These are phyloP conservation scores for Psittacara wagleri DNA, from an alignment of 2,113 vertebrate genomes.

Conservation along the genomic window DNA sequence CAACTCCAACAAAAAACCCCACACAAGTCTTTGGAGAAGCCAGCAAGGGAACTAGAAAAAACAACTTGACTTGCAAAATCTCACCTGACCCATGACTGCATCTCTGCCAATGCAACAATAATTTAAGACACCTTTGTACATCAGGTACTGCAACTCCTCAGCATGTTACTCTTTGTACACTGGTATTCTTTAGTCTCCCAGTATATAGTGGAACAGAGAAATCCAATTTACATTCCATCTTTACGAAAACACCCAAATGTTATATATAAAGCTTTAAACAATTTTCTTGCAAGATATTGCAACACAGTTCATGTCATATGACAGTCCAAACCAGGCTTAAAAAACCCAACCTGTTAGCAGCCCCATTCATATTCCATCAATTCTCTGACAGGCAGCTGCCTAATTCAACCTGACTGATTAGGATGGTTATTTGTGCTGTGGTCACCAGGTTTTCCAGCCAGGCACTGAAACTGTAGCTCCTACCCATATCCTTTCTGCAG, in stretches of 20 bases:
- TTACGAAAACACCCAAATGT: neutral
- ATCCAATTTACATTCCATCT: neutral
- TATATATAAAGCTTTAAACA: neutral
- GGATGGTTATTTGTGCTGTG: neutral
- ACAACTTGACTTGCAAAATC: neutral
- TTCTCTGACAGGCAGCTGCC: neutral
- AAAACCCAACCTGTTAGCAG: neutral
- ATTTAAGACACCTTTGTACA: neutral
- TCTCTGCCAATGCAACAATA: neutral
- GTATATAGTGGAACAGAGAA: neutral
- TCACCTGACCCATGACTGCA: neutral
- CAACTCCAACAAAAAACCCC: neutral
- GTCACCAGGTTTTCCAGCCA: neutral
- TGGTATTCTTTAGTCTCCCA: neutral
- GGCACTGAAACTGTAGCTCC: neutral
- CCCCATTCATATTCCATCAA: neutral
- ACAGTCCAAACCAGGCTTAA: neutral
- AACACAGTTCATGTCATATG: neutral
- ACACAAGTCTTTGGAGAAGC: neutral
- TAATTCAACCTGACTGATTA: rapidly evolving
- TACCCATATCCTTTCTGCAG: neutral
- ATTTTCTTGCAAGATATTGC: neutral
- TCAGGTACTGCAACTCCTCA: slow-evolving; percentile 23
- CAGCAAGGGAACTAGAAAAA: neutral
- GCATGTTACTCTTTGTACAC: neutral